These are phyloP conservation scores for Poecile atricapillus DNA, from an alignment of 2,113 vertebrate species.

Conservation along the genomic window DNA sequence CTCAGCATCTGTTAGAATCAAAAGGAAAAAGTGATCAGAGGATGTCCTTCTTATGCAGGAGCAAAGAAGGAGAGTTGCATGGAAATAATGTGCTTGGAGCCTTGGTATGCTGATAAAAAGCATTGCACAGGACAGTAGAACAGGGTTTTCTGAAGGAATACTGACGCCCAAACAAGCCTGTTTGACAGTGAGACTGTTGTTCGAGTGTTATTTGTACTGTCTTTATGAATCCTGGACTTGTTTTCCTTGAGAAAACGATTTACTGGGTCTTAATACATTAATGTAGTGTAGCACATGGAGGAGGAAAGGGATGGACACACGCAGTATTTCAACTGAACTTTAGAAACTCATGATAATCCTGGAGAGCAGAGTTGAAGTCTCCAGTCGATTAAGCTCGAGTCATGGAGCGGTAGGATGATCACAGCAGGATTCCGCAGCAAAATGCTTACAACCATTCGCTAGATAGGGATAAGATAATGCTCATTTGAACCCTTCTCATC, in stretches of 20 bases:
- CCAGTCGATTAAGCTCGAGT: rapidly evolving
- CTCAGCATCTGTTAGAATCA: background rate
- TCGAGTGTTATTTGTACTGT: background rate
- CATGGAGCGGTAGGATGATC: rapidly evolving
- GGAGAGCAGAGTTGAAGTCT: background rate
- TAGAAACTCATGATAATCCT: background rate
- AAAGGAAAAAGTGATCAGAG: background rate
- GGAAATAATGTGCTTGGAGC: background rate
- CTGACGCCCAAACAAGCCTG: background rate
- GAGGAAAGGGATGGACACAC: rapidly evolving
- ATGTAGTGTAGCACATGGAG: background rate
- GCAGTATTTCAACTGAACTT: background rate
- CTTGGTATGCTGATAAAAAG: background rate
- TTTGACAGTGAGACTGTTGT: background rate
- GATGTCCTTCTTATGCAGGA: background rate
- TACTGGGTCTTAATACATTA: background rate
- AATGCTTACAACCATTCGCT: background rate
- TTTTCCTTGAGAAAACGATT: background rate
- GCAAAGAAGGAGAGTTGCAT: background rate
- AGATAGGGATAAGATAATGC: rapidly evolving
- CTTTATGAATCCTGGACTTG: background rate
- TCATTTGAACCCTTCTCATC: background rate
- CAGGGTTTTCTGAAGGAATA: background rate
- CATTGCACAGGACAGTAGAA: background rate
- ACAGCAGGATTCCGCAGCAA: background rate